phyloP scores from a whole-genome alignment of 2,888 invertebrate species.

The Cepaea hortensis region DNA sequence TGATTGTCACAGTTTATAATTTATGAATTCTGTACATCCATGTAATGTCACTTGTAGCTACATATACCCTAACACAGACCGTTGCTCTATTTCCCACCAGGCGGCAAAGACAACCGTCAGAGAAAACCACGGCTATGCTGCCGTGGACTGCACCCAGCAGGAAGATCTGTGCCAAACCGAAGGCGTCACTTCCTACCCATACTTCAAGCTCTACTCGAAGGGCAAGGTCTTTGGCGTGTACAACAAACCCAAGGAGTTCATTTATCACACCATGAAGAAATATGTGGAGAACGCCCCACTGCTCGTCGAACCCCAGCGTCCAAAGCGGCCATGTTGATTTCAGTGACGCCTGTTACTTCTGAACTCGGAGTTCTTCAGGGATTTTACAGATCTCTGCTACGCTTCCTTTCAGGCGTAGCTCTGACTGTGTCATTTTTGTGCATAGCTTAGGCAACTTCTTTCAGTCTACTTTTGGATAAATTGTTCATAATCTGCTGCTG shows the following conservation, averaged over 20 bases:
- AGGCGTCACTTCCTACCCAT: constrained; percentile 3
- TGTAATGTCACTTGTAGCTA: too few species aligned
- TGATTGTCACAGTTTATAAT: too few species aligned
- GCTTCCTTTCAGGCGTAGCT: too few species aligned
- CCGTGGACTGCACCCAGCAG: constrained; percentile 28
- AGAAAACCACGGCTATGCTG: constrained; percentile 30
- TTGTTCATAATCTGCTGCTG: too few species aligned
- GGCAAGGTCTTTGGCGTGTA: constrained; percentile 21
- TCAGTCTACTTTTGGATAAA: too few species aligned
- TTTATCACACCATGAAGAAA: constrained; percentile 30
- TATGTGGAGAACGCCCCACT: constrained; percentile 34
- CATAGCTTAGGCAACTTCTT: too few species aligned
- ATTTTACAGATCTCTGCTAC: too few species aligned
- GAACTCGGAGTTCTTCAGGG: too few species aligned
- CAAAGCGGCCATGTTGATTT: constrained; percentile 25
- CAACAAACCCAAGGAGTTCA: constrained; percentile 20
- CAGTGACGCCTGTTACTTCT: too few species aligned
- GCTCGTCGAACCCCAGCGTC: background rate
- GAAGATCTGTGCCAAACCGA: constrained; percentile 16
- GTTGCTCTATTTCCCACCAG: background rate
- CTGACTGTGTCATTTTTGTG: too few species aligned
- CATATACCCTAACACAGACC: too few species aligned
- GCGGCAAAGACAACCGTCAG: constrained; percentile 35
- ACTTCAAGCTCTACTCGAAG: constrained; percentile 32
- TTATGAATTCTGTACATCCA: too few species aligned